These are phyloP conservation scores for Bucorvus abyssinicus DNA, from an alignment of 2,797 vertebrate species.

Conservation along the genomic window DNA sequence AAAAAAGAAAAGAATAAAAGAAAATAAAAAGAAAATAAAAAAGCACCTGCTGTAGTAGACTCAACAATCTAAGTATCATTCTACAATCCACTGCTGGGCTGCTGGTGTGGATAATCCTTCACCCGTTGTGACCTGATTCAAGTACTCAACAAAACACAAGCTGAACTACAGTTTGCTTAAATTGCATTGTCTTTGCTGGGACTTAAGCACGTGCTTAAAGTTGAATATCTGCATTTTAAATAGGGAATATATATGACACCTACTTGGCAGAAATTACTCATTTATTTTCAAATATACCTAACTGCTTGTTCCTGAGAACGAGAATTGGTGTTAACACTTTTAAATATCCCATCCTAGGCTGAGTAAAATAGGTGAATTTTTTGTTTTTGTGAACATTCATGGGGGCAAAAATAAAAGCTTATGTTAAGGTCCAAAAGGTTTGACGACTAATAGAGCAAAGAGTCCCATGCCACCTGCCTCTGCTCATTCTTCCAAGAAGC, in stretches of 20 bases:
- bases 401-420: neutral
- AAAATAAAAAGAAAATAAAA: neutral
- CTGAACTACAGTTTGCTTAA: neutral
- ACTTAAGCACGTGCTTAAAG: neutral
- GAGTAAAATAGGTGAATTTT: neutral
- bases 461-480: slow-evolving; percentile 13
- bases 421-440: neutral
- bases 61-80: neutral
- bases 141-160: neutral
- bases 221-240: slow-evolving; percentile 1
- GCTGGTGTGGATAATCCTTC: neutral
- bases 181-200: neutral
- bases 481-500: neutral
- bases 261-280: slow-evolving; percentile 10
- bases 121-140: neutral
- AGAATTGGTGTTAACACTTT: neutral
- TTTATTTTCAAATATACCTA: slow-evolving; percentile 41
- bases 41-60: neutral
- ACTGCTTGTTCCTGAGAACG: neutral
- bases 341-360: neutral
- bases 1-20: no score
- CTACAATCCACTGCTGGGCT: neutral
- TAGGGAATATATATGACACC: neutral
- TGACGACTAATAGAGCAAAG: neutral
- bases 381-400: neutral